Percentiles rank a stretch among this genome's conserved stretches.
Conservation (phyloP, 2,797 vertebrate genomes). For the Discoglossus pictus region DNA sequence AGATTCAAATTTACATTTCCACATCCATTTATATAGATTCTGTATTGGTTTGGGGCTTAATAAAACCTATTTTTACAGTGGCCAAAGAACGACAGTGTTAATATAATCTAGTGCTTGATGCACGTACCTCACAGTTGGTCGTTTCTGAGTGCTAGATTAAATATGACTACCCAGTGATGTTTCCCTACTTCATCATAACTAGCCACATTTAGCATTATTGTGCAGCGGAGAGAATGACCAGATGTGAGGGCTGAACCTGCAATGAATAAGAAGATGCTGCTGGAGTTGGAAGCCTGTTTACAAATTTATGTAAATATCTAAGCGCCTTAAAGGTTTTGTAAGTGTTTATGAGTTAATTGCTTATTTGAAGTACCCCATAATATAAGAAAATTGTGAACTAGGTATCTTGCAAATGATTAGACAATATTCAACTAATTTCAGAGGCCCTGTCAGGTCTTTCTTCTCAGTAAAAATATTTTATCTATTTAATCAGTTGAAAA, state of each 20-base stretch:
- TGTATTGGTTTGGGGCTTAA: no score
- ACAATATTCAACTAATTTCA: constrained; percentile 10
- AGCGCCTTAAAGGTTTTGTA: constrained; percentile 31
- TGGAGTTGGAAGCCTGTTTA: constrained; percentile 6
- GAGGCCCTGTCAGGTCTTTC: constrained; percentile 22
- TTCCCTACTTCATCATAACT: no score
- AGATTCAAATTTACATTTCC: no score
- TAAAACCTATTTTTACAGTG: no score
- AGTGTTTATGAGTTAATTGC: constrained; percentile 2
- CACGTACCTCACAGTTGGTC: no score
- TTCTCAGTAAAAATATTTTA: constrained; percentile 39
- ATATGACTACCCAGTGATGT: no score
- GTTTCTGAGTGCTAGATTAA: no score
- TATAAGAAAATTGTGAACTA: constrained; percentile 24
- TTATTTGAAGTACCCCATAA: constrained; percentile 29
- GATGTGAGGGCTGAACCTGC: constrained; percentile 29
- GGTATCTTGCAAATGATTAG: constrained; percentile 31
- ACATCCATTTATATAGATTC: no score
- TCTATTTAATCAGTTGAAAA: constrained; percentile 43
- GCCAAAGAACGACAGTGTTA: no score
- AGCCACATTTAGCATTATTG: constrained; percentile 7
- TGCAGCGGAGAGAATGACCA: constrained; percentile 17
- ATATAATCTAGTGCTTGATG: no score
- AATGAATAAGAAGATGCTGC: no score
- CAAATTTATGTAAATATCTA: constrained; percentile 22